phyloP scores from a whole-genome alignment of 2,113 vertebrate species.

The Dromaius novaehollandiae region DNA sequence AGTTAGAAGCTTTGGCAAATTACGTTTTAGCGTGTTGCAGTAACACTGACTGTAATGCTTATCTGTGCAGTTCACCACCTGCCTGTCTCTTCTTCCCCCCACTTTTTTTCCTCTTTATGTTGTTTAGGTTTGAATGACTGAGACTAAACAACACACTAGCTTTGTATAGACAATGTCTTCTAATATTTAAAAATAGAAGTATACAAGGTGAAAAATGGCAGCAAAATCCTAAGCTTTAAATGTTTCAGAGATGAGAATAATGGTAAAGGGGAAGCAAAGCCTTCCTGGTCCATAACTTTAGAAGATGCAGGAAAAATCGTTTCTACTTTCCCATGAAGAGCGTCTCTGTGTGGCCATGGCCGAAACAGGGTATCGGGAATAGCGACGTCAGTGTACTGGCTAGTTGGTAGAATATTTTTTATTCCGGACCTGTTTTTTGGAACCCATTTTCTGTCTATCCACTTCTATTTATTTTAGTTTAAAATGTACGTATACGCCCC shows the following conservation, averaged over 20 bases:
- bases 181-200: neutral
- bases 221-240: neutral
- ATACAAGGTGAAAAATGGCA: neutral
- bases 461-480: neutral
- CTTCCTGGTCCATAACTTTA: neutral
- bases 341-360: neutral
- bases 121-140: conserved; percentile 17
- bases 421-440: neutral
- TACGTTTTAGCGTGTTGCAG: neutral
- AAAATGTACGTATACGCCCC: neutral
- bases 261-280: neutral
- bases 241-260: neutral
- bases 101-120: neutral
- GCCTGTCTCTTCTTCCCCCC: neutral
- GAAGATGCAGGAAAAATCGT: neutral
- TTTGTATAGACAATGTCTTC: neutral
- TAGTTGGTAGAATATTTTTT: neutral
- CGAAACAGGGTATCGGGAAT: neutral
- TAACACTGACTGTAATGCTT: neutral
- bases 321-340: neutral
- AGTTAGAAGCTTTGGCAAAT: conserved; percentile 5
- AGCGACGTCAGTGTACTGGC: neutral
- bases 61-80: conserved; percentile 24
- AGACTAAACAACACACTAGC: neutral
- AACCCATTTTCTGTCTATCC: neutral